Percentiles rank a stretch among this genome's conserved stretches.
Conservation (phyloP, 2,888 invertebrate genomes). For the Hypomecis punctinalis region DNA sequence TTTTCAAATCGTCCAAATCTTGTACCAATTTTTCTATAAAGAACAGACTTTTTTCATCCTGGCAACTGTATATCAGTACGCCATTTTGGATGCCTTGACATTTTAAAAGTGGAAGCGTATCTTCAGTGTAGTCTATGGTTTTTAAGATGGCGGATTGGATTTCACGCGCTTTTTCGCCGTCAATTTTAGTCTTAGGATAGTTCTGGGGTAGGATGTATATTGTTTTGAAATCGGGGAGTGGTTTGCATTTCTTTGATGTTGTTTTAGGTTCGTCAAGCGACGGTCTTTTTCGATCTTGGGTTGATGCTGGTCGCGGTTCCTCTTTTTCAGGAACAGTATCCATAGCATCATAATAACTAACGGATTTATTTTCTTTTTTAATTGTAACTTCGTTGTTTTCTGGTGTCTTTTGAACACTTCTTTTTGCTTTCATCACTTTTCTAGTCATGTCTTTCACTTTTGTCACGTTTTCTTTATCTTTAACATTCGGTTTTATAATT, state of each 20-base stretch:
- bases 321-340: neutral
- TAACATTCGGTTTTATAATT: neutral
- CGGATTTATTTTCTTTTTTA: neutral
- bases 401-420: neutral
- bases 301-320: neutral
- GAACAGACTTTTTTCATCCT: constrained; percentile 49
- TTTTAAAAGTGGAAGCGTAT: constrained; percentile 55
- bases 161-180: constrained; percentile 24
- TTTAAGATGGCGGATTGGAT: constrained; percentile 48
- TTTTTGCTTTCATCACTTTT: neutral
- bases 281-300: constrained; percentile 14
- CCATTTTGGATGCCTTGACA: constrained; percentile 63
- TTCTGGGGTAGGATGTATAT: constrained; percentile 44
- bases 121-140: constrained; percentile 43
- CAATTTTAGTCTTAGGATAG: constrained; percentile 42
- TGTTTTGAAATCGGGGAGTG: constrained; percentile 18
- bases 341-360: neutral
- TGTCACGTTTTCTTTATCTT: neutral
- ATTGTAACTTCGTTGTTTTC: neutral
- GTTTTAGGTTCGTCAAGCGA: neutral
- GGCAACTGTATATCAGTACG: constrained; percentile 60
- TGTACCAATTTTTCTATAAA: constrained; percentile 25
- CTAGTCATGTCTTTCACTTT: neutral
- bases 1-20: constrained; percentile 12
- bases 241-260: constrained; percentile 17